phyloP scores from a whole-genome alignment of 2,797 vertebrate genomes.

The Gobionotothen gibberifrons region DNA sequence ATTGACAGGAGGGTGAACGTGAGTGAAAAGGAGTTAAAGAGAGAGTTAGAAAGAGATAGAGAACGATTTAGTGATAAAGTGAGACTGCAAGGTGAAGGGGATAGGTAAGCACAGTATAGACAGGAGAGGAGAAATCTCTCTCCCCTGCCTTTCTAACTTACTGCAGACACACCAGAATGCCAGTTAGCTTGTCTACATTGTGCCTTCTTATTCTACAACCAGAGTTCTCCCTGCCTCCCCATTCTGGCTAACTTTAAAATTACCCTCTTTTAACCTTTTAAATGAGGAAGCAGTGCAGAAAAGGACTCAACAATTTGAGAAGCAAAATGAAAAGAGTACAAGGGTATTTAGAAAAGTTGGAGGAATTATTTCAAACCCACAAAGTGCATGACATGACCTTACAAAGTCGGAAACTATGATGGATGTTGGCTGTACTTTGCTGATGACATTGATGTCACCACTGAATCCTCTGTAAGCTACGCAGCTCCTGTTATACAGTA shows the following conservation, averaged over 20 bases:
- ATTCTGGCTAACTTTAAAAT: slow-evolving; percentile 13
- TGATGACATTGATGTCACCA: slow-evolving; percentile 23
- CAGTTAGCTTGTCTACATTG: slow-evolving; percentile 28
- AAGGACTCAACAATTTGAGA: not conserved
- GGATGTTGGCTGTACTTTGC: slow-evolving; percentile 27
- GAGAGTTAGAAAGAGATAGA: slow-evolving; percentile 78
- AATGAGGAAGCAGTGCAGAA: not conserved
- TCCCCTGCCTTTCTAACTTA: slow-evolving; percentile 49
- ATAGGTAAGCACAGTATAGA: slow-evolving; percentile 59
- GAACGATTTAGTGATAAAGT: slow-evolving; percentile 78
- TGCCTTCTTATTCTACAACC: slow-evolving; percentile 22
- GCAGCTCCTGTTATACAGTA: not conserved
- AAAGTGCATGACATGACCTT: slow-evolving; percentile 23
- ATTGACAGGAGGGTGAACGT: slow-evolving; percentile 77
- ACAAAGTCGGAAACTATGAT: slow-evolving; percentile 5
- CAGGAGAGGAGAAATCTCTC: slow-evolving; percentile 49
- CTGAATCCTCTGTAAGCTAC: slow-evolving; percentile 9
- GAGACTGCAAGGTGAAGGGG: slow-evolving; percentile 69
- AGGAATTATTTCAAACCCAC: slow-evolving; percentile 4
- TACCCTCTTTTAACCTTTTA: not conserved
- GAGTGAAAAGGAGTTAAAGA: slow-evolving; percentile 79
- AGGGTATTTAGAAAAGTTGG: slow-evolving; percentile 19
- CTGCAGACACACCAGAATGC: slow-evolving; percentile 32
- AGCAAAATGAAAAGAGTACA: not conserved
- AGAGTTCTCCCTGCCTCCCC: not conserved